Evolutionary conservation across 2,113 vertebrate genomes (phyloP).

Genomic region (Leucoraja erinaceus): DNA sequence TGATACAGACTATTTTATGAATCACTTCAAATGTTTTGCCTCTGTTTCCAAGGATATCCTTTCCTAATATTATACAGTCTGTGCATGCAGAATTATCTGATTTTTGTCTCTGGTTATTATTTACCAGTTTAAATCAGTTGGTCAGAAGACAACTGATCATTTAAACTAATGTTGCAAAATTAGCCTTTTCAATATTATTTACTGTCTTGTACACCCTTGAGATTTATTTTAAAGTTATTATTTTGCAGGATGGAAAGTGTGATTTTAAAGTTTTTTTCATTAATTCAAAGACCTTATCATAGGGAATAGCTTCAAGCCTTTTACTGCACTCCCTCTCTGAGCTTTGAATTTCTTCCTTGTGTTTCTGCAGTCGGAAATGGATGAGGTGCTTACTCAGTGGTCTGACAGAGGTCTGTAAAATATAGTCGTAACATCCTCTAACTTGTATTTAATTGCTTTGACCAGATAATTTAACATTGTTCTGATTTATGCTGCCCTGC

Average conservation of each 20-base stretch:
- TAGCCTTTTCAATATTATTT: not conserved
- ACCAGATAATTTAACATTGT: not conserved
- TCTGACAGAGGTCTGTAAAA: not conserved
- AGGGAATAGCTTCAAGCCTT: not conserved
- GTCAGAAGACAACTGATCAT: too few relatives aligned
- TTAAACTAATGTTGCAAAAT: not conserved
- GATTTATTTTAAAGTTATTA: not conserved
- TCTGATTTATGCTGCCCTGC: not conserved
- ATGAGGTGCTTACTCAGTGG: not conserved
- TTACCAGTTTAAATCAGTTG: not conserved
- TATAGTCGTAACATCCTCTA: not conserved
- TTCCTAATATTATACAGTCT: not conserved
- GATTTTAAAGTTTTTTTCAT: not conserved
- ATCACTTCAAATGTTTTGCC: not conserved
- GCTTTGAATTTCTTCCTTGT: not conserved
- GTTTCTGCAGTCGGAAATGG: not conserved
- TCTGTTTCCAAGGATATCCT: not conserved
- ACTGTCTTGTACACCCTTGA: not conserved
- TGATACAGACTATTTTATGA: not conserved
- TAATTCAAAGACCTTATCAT: not conserved
- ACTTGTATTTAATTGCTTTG: slow-evolving; percentile 1
- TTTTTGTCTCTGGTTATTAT: not conserved
- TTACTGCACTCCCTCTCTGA: not conserved
- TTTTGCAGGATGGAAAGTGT: not conserved
- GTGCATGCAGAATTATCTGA: not conserved